Conservation (phyloP, 2,797 vertebrate species). For the Ispidina picta region DNA sequence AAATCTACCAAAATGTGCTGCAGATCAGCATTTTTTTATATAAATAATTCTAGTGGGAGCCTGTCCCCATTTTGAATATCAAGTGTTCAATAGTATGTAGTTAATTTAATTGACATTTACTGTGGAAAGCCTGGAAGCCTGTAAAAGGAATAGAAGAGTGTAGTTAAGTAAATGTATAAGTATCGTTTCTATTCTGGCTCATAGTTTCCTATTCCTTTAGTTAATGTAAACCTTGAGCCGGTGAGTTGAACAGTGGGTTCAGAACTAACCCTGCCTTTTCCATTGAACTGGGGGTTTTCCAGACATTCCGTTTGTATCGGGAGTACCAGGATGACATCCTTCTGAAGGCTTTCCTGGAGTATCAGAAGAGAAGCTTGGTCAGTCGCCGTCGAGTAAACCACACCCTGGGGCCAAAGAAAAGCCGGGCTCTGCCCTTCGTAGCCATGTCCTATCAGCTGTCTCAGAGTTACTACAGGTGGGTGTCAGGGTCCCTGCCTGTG, state of each 20-base stretch:
- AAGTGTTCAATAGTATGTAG: background rate
- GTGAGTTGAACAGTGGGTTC: background rate
- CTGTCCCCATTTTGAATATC: background rate
- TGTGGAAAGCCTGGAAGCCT: background rate
- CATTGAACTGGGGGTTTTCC: accelerated
- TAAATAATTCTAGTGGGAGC: background rate
- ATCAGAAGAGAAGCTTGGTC: conserved; percentile 86
- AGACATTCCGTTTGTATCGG: conserved; percentile 92
- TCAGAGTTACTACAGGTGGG: conserved; percentile 92
- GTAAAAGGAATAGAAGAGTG: background rate
- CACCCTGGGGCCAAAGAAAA: conserved; percentile 88
- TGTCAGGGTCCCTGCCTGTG: background rate
- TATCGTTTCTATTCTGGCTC: background rate
- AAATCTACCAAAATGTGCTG: background rate
- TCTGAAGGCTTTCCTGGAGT: conserved; percentile 87
- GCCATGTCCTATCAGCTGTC: conserved; percentile 98
- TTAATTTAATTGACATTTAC: background rate
- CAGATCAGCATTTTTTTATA: background rate
- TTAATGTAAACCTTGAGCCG: background rate
- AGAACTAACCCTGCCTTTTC: background rate
- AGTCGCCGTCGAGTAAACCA: conserved; percentile 89
- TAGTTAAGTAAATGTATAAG: background rate
- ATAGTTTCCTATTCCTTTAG: background rate
- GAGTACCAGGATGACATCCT: conserved; percentile 88
- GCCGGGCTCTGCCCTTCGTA: conserved; percentile 88